Evolutionary conservation across 1,140 invertebrate genomes (phyloP).

Genomic region (Saccostrea cuccullata): DNA sequence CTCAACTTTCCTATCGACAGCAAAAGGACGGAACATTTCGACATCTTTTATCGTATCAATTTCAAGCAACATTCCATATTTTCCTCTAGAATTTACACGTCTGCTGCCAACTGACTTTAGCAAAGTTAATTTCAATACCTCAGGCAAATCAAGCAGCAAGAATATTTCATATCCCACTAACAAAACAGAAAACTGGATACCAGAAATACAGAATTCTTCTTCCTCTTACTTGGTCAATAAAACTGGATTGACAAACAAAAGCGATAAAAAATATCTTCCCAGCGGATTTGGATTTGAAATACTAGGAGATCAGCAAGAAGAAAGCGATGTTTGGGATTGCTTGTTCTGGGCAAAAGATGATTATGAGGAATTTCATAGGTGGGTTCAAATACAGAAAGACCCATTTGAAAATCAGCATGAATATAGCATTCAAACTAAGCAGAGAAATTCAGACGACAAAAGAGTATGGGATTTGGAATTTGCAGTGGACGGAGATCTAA

Average conservation of each 20-base stretch:
- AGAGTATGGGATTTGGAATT: constrained; percentile 39
- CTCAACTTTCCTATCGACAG: not conserved
- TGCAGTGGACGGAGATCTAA: constrained; percentile 46
- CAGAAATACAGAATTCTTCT: not conserved
- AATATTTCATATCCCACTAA: not conserved
- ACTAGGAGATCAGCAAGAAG: constrained; percentile 30
- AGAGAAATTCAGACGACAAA: not conserved
- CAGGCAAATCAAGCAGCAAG: not conserved
- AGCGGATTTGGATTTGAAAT: constrained; percentile 51
- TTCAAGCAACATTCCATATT: constrained; percentile 1
- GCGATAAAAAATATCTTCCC: not conserved
- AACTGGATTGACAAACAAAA: not conserved
- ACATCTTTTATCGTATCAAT: constrained; percentile 45
- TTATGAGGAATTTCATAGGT: constrained; percentile 33
- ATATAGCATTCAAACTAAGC: constrained; percentile 38
- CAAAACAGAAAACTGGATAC: not conserved
- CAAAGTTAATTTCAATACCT: not conserved
- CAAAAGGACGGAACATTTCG: constrained; percentile 46
- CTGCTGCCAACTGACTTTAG: not conserved
- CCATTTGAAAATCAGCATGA: constrained; percentile 41
- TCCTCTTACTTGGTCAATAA: not conserved
- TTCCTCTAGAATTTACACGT: constrained; percentile 13
- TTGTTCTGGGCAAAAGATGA: constrained; percentile 52
- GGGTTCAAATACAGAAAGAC: constrained; percentile 46
- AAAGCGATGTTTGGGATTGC: constrained; percentile 40